A percentile compares a stretch with the other conserved stretches of the same genome.
Evolutionary conservation across 2,113 vertebrate species (phyloP).

Genomic region (Leucopsar rothschildi): DNA sequence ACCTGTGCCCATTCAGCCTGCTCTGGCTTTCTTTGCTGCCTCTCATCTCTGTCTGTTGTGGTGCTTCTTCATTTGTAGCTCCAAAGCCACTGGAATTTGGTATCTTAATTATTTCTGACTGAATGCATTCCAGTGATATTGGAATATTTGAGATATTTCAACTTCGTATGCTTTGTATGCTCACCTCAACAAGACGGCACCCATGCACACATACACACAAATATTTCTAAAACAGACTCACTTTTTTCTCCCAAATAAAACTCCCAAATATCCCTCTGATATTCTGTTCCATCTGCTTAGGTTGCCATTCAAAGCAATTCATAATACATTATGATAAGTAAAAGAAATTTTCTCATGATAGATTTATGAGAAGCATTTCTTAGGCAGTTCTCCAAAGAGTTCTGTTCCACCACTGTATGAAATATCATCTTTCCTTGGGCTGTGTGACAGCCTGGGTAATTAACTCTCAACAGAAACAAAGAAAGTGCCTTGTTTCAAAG

Average conservation of each 20-base stretch:
- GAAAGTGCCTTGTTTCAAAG: constrained; percentile 28
- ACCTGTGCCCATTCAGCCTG: not conserved
- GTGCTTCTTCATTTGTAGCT: not conserved
- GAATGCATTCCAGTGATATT: not conserved
- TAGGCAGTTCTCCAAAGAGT: constrained; percentile 46
- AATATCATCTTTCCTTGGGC: constrained; percentile 44
- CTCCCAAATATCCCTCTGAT: not conserved
- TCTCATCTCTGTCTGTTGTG: not conserved
- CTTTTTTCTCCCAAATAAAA: not conserved
- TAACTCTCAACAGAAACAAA: constrained; percentile 58
- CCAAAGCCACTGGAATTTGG: not conserved
- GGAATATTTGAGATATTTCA: not conserved
- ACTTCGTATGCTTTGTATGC: not conserved
- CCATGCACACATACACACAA: not conserved
- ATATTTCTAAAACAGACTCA: not conserved
- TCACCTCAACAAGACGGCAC: not conserved
- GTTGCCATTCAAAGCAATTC: constrained; percentile 41
- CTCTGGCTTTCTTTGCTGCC: not conserved
- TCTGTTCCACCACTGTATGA: not conserved
- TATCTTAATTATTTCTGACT: not conserved
- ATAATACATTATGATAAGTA: constrained; percentile 42
- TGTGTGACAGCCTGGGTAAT: constrained; percentile 55
- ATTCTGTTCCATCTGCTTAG: not conserved
- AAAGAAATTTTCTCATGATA: constrained; percentile 31
- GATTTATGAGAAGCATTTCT: constrained; percentile 52